Percentiles rank a stretch among this genome's conserved stretches.
Conservation (phyloP, 1,140 invertebrate species). For the Heliconius melpomene region DNA sequence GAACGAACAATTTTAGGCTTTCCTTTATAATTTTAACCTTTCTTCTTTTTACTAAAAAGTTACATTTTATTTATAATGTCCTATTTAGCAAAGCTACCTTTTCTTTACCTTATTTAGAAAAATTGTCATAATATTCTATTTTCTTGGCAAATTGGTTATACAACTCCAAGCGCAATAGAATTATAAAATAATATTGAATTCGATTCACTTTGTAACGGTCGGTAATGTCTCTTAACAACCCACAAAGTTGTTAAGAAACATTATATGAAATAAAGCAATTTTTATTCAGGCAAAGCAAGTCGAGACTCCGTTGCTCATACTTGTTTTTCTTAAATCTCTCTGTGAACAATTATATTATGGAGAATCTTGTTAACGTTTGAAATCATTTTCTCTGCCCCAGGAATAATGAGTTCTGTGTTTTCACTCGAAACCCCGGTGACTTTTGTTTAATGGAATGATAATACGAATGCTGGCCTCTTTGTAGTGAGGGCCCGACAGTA, state of each 20-base stretch:
- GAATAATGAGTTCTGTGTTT: conserved; percentile 80
- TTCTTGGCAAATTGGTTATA: conserved; percentile 25
- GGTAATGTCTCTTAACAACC: conserved; percentile 20
- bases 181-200: conserved; percentile 59
- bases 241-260: conserved; percentile 41
- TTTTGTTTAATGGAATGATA: conserved; percentile 81
- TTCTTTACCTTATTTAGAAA: conserved; percentile 5
- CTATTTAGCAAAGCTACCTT: neutral
- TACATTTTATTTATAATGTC: neutral
- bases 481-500: conserved; percentile 70
- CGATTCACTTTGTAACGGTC: conserved; percentile 37
- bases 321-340: conserved; percentile 79
- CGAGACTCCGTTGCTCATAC: conserved; percentile 50
- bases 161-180: conserved; percentile 35
- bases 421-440: conserved; percentile 77
- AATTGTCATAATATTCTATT: conserved; percentile 23
- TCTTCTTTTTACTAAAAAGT: neutral
- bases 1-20: neutral
- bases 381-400: conserved; percentile 74
- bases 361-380: conserved; percentile 79
- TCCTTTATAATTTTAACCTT: neutral
- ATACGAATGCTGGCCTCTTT: conserved; percentile 77
- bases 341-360: conserved; percentile 76
- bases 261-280: conserved; percentile 58
- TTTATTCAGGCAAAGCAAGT: conserved; percentile 45